Evolutionary conservation across 2,888 invertebrate genomes (phyloP), one percentile per base, ranked within the genome.

Genomic region (Anoplius nigerrimus): DNA sequence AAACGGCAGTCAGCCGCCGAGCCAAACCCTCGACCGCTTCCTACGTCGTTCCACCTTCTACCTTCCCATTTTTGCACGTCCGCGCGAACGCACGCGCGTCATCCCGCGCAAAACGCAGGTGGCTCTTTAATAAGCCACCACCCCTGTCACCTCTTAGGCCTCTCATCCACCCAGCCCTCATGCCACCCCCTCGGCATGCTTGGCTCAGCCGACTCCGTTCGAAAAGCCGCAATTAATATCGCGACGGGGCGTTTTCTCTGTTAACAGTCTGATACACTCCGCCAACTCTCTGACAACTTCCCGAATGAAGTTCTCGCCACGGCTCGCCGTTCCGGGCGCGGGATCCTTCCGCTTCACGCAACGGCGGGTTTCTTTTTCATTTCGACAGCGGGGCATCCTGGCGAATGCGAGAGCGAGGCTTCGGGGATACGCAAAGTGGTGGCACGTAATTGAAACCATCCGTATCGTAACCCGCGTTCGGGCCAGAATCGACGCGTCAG

Each of bases 361-460:
- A 76, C 71, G 72, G 62, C 76, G 81, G 74, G 70, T 81, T 79
- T 79, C 80, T 80, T 79, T 80, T 74, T 78, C 79, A 81, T 81
- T 76, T 74, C 66, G 78, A 72, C 73, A 69, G 74, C n/a, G 74
- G 67, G 74, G 76, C 75, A 80, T 74, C 72, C 71, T 72, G 65
- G 63, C 64, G 72, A 76, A 74, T 52, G 65, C 74, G 60, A 48
- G 75, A 68, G 61, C 56, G 20, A 60, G 63, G 66, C 59, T 62
- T 63, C 22, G 64, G 48, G 57, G 61, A 61, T 63, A 67, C 65
- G 74, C 69, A 76, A 74, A 78, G 76, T 71, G 70, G 68, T 69
- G 67, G 62, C 69, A 46, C 78, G 72, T 79, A 79, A 79, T 79
- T 78, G 79, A 78, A 79, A 79, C 63, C 74, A 59, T 78, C n/a